These are phyloP conservation scores for Phalacrocorax aristotelis DNA, from an alignment of 2,113 vertebrate species.

Conservation along the genomic window DNA sequence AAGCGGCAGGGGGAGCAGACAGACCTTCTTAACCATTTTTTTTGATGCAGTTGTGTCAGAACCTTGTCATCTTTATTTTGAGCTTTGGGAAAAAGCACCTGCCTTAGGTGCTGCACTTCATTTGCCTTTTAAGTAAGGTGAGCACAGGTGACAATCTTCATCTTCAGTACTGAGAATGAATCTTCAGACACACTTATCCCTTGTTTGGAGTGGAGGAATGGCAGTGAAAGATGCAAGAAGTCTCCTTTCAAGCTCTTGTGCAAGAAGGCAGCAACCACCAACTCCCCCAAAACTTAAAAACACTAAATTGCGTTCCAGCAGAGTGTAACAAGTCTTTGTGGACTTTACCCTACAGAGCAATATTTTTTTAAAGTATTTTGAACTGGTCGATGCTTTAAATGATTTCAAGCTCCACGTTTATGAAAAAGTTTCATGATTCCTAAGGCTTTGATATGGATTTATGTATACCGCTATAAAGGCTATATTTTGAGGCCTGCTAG, in stretches of 20 bases:
- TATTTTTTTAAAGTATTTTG: neutral
- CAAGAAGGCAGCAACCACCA: fast-evolving
- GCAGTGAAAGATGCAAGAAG: neutral
- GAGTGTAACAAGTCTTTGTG: neutral
- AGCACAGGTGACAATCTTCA: neutral
- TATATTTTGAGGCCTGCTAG: neutral
- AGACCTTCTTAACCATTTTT: neutral
- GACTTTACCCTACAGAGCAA: neutral
- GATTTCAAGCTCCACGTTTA: neutral
- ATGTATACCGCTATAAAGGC: no score
- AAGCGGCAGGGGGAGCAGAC: neutral
- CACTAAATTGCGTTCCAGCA: neutral
- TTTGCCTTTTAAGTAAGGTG: neutral
- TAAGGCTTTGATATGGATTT: neutral
- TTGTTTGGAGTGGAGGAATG: neutral
- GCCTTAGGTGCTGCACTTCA: neutral
- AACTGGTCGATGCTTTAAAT: neutral
- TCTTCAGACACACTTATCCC: neutral
- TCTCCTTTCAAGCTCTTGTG: neutral
- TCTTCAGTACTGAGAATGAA: neutral
- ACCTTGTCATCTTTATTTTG: neutral
- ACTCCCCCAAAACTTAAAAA: fast-evolving
- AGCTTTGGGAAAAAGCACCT: neutral
- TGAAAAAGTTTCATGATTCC: neutral
- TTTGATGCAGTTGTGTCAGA: neutral